Conservation (phyloP, 2,113 vertebrate genomes). For the Coregonus clupeaformis region DNA sequence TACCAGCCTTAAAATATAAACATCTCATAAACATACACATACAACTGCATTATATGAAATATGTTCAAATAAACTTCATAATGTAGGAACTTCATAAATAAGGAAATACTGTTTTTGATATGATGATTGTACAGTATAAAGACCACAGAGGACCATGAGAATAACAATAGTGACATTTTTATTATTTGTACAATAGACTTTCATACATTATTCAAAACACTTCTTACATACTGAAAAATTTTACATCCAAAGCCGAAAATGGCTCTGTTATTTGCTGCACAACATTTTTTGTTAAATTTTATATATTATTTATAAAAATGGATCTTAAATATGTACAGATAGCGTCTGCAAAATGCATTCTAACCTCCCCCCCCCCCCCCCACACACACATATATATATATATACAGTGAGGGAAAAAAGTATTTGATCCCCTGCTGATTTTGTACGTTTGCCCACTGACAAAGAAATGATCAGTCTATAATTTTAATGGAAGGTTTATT, state of each 20-base stretch:
- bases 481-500: too few species aligned
- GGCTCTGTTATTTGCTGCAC: conserved; percentile 91
- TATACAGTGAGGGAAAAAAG: too few species aligned
- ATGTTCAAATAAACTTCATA: too few species aligned
- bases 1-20: too few species aligned
- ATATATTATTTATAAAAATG: conserved; percentile 74
- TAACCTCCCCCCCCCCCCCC: not conserved
- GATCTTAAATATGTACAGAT: conserved; percentile 89
- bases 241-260: conserved; percentile 97
- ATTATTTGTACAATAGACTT: conserved; percentile 99
- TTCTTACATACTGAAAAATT: conserved; percentile 99
- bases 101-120: too few species aligned
- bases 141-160: conserved; percentile 20
- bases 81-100: too few species aligned
- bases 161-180: conserved; percentile 94
- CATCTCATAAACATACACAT: too few species aligned
- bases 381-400: too few species aligned
- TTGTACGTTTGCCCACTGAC: too few species aligned
- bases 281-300: conserved; percentile 68
- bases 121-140: not conserved
- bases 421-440: too few species aligned
- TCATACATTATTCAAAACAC: conserved; percentile 99
- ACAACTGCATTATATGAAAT: too few species aligned
- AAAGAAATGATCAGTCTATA: too few species aligned
- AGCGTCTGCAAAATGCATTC: conserved; percentile 91